These are phyloP conservation scores for Sesia apiformis DNA, from an alignment of 2,888 invertebrate species.

Conservation along the genomic window DNA sequence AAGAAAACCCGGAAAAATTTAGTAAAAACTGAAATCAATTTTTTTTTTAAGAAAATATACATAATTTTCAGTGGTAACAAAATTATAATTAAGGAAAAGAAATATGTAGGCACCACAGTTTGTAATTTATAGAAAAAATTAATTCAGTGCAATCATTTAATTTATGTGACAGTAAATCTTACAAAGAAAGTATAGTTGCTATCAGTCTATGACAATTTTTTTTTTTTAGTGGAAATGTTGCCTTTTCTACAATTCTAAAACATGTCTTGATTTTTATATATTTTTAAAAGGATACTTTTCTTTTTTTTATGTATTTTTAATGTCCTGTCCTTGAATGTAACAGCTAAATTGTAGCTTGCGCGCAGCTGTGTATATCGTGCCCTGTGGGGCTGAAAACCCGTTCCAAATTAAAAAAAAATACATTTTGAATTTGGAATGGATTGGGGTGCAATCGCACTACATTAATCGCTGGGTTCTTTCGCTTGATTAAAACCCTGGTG, in stretches of 20 bases:
- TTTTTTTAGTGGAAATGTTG: constrained; percentile 2
- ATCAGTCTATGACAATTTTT: neutral
- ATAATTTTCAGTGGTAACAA: too few species aligned
- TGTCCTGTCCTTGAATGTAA: constrained; percentile 34
- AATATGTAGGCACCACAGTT: too few species aligned
- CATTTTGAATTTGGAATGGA: constrained; percentile 30
- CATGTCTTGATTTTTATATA: neutral
- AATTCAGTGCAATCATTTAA: too few species aligned
- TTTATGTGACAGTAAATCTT: too few species aligned
- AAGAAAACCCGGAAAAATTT: too few species aligned
- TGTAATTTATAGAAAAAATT: too few species aligned
- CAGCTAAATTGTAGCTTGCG: constrained; percentile 64
- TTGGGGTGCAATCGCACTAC: constrained; percentile 36
- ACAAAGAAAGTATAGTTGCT: too few species aligned
- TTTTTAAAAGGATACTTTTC: constrained; percentile 1
- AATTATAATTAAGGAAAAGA: too few species aligned
- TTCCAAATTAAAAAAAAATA: neutral
- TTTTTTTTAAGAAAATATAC: too few species aligned
- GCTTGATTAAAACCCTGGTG: constrained; percentile 55
- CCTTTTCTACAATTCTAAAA: neutral
- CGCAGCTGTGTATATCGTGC: constrained; percentile 68
- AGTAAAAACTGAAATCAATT: too few species aligned
- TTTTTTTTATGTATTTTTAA: constrained; percentile 2
- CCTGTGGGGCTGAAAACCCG: constrained; percentile 49
- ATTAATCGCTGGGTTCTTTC: constrained; percentile 45